phyloP scores from a whole-genome alignment of 1,140 invertebrate species.

The Aphis craccivora region DNA sequence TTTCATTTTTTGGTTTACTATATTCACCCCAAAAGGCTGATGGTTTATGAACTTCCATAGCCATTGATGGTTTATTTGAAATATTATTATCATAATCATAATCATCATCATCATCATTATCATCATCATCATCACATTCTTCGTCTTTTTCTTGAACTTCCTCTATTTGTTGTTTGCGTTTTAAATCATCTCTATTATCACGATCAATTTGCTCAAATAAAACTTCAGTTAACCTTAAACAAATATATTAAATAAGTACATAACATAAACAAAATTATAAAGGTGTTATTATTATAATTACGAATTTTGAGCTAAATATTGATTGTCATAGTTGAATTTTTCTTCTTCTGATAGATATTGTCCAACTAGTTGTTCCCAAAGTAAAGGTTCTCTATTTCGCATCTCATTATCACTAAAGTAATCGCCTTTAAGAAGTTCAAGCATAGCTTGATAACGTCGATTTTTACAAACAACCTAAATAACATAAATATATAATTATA shows the following conservation, averaged over 20 bases:
- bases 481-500: background rate
- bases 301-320: conserved; percentile 68
- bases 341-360: conserved; percentile 83
- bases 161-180: conserved; percentile 67
- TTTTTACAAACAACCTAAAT: conserved; percentile 75
- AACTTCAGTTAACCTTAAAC: conserved; percentile 69
- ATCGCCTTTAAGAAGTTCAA: conserved; percentile 75
- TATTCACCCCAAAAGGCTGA: conserved; percentile 32
- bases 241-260: conserved; percentile 56
- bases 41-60: conserved; percentile 23
- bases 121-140: conserved; percentile 38
- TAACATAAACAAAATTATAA: background rate
- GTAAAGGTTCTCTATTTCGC: conserved; percentile 86
- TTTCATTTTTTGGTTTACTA: conserved; percentile 53
- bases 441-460: conserved; percentile 82
- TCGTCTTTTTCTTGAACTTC: conserved; percentile 60
- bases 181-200: conserved; percentile 70
- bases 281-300: conserved; percentile 52
- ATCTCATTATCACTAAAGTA: conserved; percentile 93
- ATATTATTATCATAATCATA: background rate
- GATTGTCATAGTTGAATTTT: conserved; percentile 69
- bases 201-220: conserved; percentile 73
- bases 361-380: conserved; percentile 89
- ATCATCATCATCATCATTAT: conserved; percentile 18
- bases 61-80: background rate